These are phyloP conservation scores for Andrena hattorfiana DNA, from an alignment of 2,888 invertebrate species.

Conservation along the genomic window DNA sequence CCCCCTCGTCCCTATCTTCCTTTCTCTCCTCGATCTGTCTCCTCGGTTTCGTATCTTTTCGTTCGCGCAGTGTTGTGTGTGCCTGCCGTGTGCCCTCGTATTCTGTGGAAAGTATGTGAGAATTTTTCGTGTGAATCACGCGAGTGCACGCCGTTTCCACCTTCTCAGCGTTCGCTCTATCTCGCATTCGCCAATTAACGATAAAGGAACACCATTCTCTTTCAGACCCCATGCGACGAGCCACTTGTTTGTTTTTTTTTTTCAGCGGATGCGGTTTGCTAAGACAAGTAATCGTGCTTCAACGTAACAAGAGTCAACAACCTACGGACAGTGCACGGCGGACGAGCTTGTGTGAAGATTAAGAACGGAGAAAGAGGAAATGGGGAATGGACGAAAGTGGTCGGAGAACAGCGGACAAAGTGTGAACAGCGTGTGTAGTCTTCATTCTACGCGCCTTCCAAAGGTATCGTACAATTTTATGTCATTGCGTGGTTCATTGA, in stretches of 20 bases:
- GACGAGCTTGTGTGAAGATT: slow-evolving; percentile 49
- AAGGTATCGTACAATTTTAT: slow-evolving; percentile 56
- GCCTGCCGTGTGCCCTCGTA: slow-evolving; percentile 85
- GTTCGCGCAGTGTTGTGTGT: slow-evolving; percentile 84
- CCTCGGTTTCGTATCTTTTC: slow-evolving; percentile 81
- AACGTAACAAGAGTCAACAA: slow-evolving; percentile 65
- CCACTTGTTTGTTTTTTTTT: slow-evolving; percentile 45
- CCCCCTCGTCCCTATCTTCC: slow-evolving; percentile 81
- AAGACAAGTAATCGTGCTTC: slow-evolving; percentile 73
- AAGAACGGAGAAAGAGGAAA: slow-evolving; percentile 43
- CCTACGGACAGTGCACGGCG: slow-evolving; percentile 61
- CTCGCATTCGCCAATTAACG: slow-evolving; percentile 16
- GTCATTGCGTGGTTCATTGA: neutral
- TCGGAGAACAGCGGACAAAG: slow-evolving; percentile 62
- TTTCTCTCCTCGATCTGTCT: slow-evolving; percentile 80
- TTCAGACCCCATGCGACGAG: slow-evolving; percentile 75
- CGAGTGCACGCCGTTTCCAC: slow-evolving; percentile 39
- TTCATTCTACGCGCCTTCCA: slow-evolving; percentile 48
- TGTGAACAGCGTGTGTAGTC: slow-evolving; percentile 62
- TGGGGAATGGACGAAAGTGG: slow-evolving; percentile 22
- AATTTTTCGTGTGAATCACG: slow-evolving; percentile 80
- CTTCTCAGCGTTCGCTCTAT: slow-evolving; percentile 39
- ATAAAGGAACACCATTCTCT: slow-evolving; percentile 45
- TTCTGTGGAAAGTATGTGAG: slow-evolving; percentile 85
- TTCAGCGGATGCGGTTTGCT: slow-evolving; percentile 64